A percentile compares a stretch with the other conserved stretches of the same genome.
These are phyloP conservation scores for Pollachius pollachius DNA, from an alignment of 2,113 vertebrate genomes.

Conservation along the genomic window DNA sequence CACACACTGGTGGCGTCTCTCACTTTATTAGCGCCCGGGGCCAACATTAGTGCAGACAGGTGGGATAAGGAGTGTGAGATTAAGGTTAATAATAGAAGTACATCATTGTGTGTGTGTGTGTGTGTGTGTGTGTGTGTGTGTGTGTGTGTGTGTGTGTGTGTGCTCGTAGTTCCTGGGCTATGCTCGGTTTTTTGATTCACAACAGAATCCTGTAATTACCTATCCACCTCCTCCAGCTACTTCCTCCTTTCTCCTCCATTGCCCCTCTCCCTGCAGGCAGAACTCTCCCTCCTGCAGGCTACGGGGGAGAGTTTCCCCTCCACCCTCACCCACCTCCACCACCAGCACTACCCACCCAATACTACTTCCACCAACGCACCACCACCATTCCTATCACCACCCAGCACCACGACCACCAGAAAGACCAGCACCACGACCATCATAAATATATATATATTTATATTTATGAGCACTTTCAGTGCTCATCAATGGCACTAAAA, in stretches of 20 bases:
- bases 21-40: conserved; percentile 48
- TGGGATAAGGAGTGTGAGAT: conserved; percentile 61
- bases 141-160: conserved; percentile 30
- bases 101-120: conserved; percentile 40
- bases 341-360: neutral
- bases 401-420: no score
- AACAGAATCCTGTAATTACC: conserved; percentile 46
- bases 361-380: no score
- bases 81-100: conserved; percentile 60
- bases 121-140: conserved; percentile 18
- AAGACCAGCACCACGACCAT: no score
- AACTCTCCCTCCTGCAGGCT: conserved; percentile 10
- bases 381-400: no score
- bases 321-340: conserved; percentile 5
- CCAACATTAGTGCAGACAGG: conserved; percentile 59
- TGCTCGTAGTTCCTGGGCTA: conserved; percentile 21
- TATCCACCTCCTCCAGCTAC: neutral
- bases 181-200: conserved; percentile 49
- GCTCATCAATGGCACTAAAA: no score
- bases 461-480: no score
- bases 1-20: conserved; percentile 33
- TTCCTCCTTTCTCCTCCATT: neutral
- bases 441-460: no score
- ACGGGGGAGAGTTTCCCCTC: neutral
- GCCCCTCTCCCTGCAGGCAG: neutral